Percentiles rank a stretch among this genome's conserved stretches.
phyloP scores from a whole-genome alignment of 2,888 invertebrate species.

The Venusia cambrica region DNA sequence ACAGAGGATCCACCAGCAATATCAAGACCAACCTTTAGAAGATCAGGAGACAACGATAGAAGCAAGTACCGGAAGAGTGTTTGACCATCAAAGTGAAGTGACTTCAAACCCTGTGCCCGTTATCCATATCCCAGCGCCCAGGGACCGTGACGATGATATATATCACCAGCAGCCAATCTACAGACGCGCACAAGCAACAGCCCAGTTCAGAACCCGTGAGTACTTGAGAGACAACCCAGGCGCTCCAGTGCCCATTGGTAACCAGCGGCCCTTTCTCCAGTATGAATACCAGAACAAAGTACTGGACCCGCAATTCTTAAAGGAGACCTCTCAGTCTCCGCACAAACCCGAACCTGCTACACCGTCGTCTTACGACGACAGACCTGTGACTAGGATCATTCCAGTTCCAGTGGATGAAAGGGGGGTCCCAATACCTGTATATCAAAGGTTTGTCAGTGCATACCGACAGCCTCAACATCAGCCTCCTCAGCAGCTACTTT shows the following conservation, averaged over 20 bases:
- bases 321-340: constrained; percentile 50
- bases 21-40: constrained; percentile 55
- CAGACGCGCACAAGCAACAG: constrained; percentile 51
- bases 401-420: constrained; percentile 71
- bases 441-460: constrained; percentile 62
- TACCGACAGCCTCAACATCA: constrained; percentile 48
- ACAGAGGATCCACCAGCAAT: constrained; percentile 71
- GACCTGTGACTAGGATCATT: constrained; percentile 66
- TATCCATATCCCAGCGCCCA: constrained; percentile 74
- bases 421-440: constrained; percentile 66
- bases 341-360: constrained; percentile 55
- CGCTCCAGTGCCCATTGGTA: constrained; percentile 71
- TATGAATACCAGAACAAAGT: constrained; percentile 72
- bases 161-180: constrained; percentile 69
- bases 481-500: constrained; percentile 25
- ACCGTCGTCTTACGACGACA: constrained; percentile 56
- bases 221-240: constrained; percentile 75
- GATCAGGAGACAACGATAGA: constrained; percentile 72
- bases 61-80: constrained; percentile 76
- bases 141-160: constrained; percentile 57
- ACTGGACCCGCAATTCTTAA: constrained; percentile 68
- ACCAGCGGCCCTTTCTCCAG: constrained; percentile 74
- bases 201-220: constrained; percentile 71
- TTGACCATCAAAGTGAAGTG: constrained; percentile 68
- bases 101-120: constrained; percentile 79